Percentiles rank a stretch among this genome's conserved stretches.
Evolutionary conservation across 2,888 invertebrate species (phyloP).

Genomic region (Drosophila leonis): DNA sequence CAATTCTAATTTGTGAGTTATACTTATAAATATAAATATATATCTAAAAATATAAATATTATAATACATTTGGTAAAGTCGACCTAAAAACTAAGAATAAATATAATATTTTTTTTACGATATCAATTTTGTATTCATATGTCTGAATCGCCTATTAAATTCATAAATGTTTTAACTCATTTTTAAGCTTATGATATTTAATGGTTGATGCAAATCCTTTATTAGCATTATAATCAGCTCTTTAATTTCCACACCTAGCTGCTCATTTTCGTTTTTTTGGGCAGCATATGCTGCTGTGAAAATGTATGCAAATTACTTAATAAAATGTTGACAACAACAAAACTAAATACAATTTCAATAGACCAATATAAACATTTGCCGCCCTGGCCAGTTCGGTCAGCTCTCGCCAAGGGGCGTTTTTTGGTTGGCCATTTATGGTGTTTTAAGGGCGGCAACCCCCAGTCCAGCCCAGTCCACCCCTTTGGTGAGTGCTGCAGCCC

Average conservation of each 20-base stretch:
- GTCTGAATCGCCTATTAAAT: background rate
- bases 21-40: background rate
- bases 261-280: slow-evolving; percentile 3
- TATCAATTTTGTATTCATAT: background rate
- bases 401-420: slow-evolving; percentile 60
- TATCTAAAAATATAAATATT: background rate
- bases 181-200: background rate
- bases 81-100: background rate
- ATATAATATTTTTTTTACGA: background rate
- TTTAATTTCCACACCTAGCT: slow-evolving; percentile 46
- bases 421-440: slow-evolving; percentile 70
- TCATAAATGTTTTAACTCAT: background rate
- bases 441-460: slow-evolving; percentile 54
- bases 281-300: slow-evolving; percentile 45
- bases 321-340: slow-evolving; percentile 77
- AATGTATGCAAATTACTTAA: slow-evolving; percentile 79
- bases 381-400: slow-evolving; percentile 32
- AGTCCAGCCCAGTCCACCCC: slow-evolving; percentile 42
- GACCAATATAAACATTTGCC: slow-evolving; percentile 55
- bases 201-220: slow-evolving; percentile 19
- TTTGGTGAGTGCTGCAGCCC: slow-evolving; percentile 31
- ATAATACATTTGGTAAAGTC: background rate
- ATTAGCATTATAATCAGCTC: slow-evolving; percentile 39
- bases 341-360: slow-evolving; percentile 74
- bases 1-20: no score